These are phyloP conservation scores for Scrobipalpa atriplicella DNA, from an alignment of 2,888 invertebrate species.

Conservation along the genomic window DNA sequence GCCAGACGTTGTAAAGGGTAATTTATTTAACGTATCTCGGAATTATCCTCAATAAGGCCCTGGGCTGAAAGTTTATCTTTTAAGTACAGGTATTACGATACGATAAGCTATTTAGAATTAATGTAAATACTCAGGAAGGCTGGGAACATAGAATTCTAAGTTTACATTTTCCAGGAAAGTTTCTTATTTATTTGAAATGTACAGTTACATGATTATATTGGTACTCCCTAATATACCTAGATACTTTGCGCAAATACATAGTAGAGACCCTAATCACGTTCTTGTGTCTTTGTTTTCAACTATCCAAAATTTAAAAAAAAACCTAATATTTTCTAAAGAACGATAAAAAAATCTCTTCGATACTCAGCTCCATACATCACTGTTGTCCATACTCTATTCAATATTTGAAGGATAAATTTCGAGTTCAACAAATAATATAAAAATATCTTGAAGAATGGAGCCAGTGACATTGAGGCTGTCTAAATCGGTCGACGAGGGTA, in stretches of 20 bases:
- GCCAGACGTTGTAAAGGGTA: constrained; percentile 35
- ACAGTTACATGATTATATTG: no score
- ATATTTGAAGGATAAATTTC: background rate
- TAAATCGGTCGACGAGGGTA: constrained; percentile 64
- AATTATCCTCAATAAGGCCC: constrained; percentile 17
- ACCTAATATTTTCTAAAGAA: no score
- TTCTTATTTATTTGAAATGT: background rate
- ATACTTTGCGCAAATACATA: no score
- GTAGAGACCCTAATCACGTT: no score
- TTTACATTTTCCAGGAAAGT: background rate
- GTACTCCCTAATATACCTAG: no score
- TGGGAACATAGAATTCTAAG: background rate
- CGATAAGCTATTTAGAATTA: background rate
- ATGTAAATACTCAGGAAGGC: background rate
- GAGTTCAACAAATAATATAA: constrained; percentile 36
- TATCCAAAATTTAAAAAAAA: no score
- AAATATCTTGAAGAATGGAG: constrained; percentile 57
- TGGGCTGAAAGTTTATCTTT: constrained; percentile 4
- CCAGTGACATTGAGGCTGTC: constrained; percentile 71
- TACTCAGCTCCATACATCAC: background rate
- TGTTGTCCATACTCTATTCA: background rate
- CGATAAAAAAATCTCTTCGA: no score
- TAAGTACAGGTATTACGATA: constrained; percentile 1
- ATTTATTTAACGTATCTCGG: constrained; percentile 24
- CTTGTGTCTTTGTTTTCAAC: no score